Percentiles rank a stretch among this genome's conserved stretches.
Conservation (phyloP, 2,888 invertebrate genomes). For the Eudemis profundana region DNA sequence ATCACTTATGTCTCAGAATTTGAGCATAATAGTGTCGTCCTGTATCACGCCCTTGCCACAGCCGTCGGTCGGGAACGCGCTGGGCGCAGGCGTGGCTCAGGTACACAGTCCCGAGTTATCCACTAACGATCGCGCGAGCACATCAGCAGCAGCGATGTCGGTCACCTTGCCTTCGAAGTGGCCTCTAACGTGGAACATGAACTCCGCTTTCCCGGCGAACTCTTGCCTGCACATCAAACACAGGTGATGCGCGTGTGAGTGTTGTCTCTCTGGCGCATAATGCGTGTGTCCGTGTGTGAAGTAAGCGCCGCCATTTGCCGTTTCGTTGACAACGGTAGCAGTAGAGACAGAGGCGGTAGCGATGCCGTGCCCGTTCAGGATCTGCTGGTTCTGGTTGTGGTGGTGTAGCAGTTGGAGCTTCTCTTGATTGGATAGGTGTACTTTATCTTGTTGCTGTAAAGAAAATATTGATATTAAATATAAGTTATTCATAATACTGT, state of each 20-base stretch:
- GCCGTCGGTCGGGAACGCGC: conserved; percentile 72
- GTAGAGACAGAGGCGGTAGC: conserved; percentile 77
- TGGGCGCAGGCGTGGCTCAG: conserved; percentile 80
- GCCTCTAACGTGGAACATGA: conserved; percentile 88
- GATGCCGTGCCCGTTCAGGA: conserved; percentile 77
- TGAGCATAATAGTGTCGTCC: conserved; percentile 80
- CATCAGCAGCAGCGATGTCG: conserved; percentile 82
- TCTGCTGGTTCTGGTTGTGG: conserved; percentile 81
- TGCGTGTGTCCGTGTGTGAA: conserved; percentile 81
- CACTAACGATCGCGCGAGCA: conserved; percentile 80
- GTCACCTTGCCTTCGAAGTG: conserved; percentile 86
- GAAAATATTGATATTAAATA: no score
- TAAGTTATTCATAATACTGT: no score
- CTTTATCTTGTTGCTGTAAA: conserved; percentile 78
- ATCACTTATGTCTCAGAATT: conserved; percentile 67
- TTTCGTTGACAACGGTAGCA: conserved; percentile 77
- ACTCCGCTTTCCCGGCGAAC: conserved; percentile 88
- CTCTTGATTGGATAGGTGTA: conserved; percentile 80
- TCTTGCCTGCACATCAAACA: conserved; percentile 88
- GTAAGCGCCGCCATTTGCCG: conserved; percentile 68
- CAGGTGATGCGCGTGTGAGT: conserved; percentile 82
- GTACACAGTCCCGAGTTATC: conserved; percentile 84
- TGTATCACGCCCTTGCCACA: conserved; percentile 75
- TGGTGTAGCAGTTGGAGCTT: conserved; percentile 79
- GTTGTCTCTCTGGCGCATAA: conserved; percentile 77